Base-by-base conservation (phyloP, 2,888 invertebrate genomes). In the Drosophila meridiana region DNA sequence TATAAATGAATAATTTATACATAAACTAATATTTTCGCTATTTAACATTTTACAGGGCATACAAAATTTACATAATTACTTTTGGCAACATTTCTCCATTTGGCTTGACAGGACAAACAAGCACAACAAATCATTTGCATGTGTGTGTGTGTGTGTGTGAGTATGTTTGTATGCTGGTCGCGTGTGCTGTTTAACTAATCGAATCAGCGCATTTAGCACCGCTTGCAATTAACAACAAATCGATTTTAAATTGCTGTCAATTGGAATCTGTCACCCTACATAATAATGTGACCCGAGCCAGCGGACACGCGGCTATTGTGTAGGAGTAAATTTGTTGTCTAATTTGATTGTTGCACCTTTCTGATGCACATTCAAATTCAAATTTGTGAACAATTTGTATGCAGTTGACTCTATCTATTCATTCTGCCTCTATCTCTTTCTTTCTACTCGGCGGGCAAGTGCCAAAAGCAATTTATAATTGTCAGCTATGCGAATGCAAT, bases 381-480 rank as follows among this genome's bases (percentile, higher is more conserved):
- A 65, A 66, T 64, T 52, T 52, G 65, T 20, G 36, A n/a, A 32
- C 48, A 40, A 26, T 61, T 40, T 42, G 13, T 60, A 40, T 64
- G 43, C 13, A 56, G 32, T 11, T 13, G 2, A 8, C 20, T 6
- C 47, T 55, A 11, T 34, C 52, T 9, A 8, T n/a, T 53, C 52
- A 1, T 2, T 26, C 30, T 14, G 38, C 14, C 26, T 36, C 48
- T 56, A 7, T 45, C 38, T 32, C 34, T 40, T 20, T 11, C 45
- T 9, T 28, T 42, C 36, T 14, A 32, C 30, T n/a, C 40, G 20
- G 6, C 42, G 34, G 20, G 52, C 68, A 70, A 66, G 50, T 57
- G 80, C 69, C 67, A 74, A 84, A 71, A 82, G 88, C 75, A 72
- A 89, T 87, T 85, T 85, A 85, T 82, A 89, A 71, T 80, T 89